These are phyloP conservation scores for Limnephilus marmoratus DNA, from an alignment of 2,888 invertebrate species.

Conservation along the genomic window DNA sequence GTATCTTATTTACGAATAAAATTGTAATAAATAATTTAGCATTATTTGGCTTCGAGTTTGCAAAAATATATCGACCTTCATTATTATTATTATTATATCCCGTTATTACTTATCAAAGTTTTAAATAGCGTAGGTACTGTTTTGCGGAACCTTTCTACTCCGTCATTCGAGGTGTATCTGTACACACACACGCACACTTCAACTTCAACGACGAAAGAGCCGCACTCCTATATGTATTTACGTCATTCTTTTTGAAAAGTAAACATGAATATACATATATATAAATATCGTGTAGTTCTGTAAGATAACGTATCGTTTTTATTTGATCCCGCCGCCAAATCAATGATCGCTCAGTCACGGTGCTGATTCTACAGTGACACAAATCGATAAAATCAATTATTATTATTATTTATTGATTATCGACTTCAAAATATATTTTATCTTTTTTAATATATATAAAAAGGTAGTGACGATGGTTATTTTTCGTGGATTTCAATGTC, in stretches of 20 bases:
- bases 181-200: background rate
- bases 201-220: background rate
- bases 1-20: too few species aligned
- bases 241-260: slow-evolving; percentile 38
- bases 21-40: too few species aligned
- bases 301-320: slow-evolving; percentile 45
- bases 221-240: background rate
- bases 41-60: background rate
- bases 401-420: background rate
- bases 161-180: background rate
- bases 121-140: background rate
- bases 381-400: slow-evolving; percentile 21
- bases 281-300: slow-evolving; percentile 43
- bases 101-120: background rate
- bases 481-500: too few species aligned
- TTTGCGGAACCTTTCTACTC: background rate
- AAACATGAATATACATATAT: slow-evolving; percentile 49
- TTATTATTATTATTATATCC: too few species aligned
- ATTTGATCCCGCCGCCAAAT: slow-evolving; percentile 48
- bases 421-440: background rate
- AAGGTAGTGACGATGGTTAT: background rate
- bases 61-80: background rate
- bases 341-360: background rate
- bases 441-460: background rate
- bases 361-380: slow-evolving; percentile 10